Evolutionary conservation across 2,797 vertebrate species (phyloP), one percentile per base, ranked within the genome.

Genomic region (Manis javanica): DNA sequence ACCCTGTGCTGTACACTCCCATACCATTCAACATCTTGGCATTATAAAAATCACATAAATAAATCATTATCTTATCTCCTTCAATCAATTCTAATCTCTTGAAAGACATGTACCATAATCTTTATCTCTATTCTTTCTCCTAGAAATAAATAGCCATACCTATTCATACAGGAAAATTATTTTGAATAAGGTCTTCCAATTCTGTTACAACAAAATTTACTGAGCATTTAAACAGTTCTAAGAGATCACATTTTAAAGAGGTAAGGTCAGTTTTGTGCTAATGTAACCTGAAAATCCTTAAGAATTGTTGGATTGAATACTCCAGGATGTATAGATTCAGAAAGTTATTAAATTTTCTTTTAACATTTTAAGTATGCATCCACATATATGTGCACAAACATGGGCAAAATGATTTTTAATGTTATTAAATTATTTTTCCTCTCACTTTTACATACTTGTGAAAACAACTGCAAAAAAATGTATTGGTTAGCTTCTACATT

Each of bases 381-480:
- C 0, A 57, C 5, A 78, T 9, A n/a, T 23, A 37, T 23, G 49
- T 7, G n/a, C 8, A 53, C 2, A n/a, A 63, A 63, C 11, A 34
- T 23, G 0, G 23, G 42, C 1, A n/a, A 88, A 90, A 78, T n/a
- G n/a, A 75, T 46, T 95, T 81, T 64, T 75, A 49, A 61, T 16
- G 2, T 29, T 64, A 42, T 42, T 51, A n/a, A 26, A 57, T 94
- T 90, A 29, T 81, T 29, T 59, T 74, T 71, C 77, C 24, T 57
- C 15, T 69, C 57, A 74, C 1, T 89, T 92, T 71, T 68, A 46
- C 19, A 5, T 16, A 57, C 13, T 77, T 46, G 9, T 72, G 29
- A 59, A 89, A 96, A 63, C 4, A 61, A 84, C 8, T 61, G 37
- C 26, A 74, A 37, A 96, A 81, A 42, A 16, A 75, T 81, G 61